phyloP scores from a whole-genome alignment of 1,140 invertebrate genomes.

The Ridgeia piscesae region DNA sequence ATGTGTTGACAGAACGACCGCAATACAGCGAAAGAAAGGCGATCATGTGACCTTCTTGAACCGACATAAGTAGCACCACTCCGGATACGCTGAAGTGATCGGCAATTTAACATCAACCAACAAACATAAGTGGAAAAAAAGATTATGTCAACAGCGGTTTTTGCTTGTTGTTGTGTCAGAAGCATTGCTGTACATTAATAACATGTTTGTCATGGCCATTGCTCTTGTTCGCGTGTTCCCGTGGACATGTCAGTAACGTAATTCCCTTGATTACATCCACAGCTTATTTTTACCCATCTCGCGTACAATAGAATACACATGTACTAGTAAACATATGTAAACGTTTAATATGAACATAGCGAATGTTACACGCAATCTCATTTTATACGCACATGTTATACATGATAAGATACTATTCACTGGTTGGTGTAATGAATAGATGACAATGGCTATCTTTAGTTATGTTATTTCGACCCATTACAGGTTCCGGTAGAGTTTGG shows the following conservation, averaged over 20 bases:
- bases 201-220: not conserved
- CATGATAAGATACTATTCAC: too few species aligned
- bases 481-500: too few species aligned
- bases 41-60: not conserved
- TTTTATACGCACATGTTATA: too few species aligned
- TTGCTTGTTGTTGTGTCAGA: not conserved
- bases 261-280: too few species aligned
- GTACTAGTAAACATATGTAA: too few species aligned
- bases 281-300: too few species aligned
- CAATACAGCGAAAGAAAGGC: not conserved
- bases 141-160: not conserved
- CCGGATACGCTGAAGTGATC: not conserved
- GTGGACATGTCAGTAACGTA: not conserved
- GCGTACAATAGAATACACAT: too few species aligned
- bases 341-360: too few species aligned
- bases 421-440: too few species aligned
- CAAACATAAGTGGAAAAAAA: not conserved
- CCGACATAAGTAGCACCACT: not conserved
- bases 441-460: too few species aligned
- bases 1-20: not conserved
- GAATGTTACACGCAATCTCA: too few species aligned
- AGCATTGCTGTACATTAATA: not conserved
- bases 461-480: too few species aligned
- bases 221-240: not conserved
- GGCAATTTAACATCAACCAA: not conserved